Evolutionary conservation across 2,797 vertebrate species (phyloP), one percentile per base, ranked within the genome.

Genomic region (Paedocypris micromegethes): DNA sequence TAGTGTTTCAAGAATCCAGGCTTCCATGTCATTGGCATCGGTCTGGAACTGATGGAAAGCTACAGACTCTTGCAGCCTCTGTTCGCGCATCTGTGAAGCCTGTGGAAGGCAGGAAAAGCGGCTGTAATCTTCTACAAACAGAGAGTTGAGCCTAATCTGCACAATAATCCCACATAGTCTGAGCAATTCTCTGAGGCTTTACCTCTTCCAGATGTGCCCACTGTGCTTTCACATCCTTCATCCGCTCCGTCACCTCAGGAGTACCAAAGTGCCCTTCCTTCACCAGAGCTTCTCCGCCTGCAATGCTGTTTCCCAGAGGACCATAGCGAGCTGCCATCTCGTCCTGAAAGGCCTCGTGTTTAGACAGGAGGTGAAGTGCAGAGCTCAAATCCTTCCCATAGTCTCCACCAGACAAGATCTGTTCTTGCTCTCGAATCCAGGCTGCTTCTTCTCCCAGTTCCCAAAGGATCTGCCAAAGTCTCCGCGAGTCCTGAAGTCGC

Each of bases 371-470:
- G 52, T 93, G 89, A 72, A 94, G 85, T 6, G 90, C 92, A 0
- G 92, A 94, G 0, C 91, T 91, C 64, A 97, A 89, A 80, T 97
- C 95, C 4, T 92, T 88, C n/a, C 95, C 96, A 0, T 90, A 90
- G 52, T 97, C 95, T 0, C 91, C 92, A 0, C 89, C 91, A 0
- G 91, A 84, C 72, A 97, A 83, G 58, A 98, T 92, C 82, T 93
- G 92, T 80, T 94, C 93, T 83, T 98, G 95, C 72, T 98, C 94
- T 67, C 94, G 83, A 75, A 98, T 93, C 95, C 96, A 98, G 2
- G 94, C 92, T 6, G 93, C 91, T 7, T 95, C 90, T 81, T 98
- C 95, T 0, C 93, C 95, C 9, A 93, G 75, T 67, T 98, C 94
- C 96, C 96, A 97, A 74, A 96, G 83, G 82, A 98, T 94, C 72